Percentiles rank a stretch among this genome's conserved stretches.
Conservation (phyloP, 2,888 invertebrate genomes). For the Ormyrus thymus region DNA sequence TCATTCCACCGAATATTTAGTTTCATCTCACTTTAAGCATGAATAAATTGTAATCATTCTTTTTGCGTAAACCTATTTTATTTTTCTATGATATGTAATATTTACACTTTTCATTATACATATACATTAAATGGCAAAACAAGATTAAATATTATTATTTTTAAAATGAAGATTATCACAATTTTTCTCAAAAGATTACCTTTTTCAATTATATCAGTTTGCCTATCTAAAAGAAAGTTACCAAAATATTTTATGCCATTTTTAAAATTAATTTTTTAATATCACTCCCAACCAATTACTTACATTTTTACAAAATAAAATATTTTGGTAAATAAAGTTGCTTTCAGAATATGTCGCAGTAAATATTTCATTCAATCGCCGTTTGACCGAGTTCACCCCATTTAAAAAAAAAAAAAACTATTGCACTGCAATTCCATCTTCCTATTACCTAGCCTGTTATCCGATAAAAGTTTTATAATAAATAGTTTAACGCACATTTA, state of each 20-base stretch:
- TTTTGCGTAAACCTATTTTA: too few relatives aligned
- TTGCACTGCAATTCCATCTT: constrained; percentile 42
- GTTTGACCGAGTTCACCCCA: constrained; percentile 37
- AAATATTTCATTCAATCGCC: constrained; percentile 12
- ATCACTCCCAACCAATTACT: constrained; percentile 27
- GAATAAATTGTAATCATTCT: too few relatives aligned
- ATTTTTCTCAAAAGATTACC: constrained; percentile 40
- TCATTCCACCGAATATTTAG: background rate
- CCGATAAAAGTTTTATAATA: constrained; percentile 3
- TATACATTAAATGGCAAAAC: background rate
- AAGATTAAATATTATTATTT: constrained; percentile 10
- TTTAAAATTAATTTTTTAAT: constrained; percentile 16
- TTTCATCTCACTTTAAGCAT: background rate
- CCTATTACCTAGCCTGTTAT: constrained; percentile 8
- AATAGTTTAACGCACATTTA: constrained; percentile 22
- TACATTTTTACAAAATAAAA: constrained; percentile 47
- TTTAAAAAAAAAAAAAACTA: constrained; percentile 22
- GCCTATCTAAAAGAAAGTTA: constrained; percentile 22
- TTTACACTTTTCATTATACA: constrained; percentile 44
- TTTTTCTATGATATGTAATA: background rate
- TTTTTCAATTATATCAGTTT: background rate
- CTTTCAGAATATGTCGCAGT: constrained; percentile 4
- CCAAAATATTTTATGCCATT: constrained; percentile 46
- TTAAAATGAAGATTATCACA: constrained; percentile 53
- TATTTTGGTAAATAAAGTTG: constrained; percentile 32